These are phyloP conservation scores for Spinibarbus caldwelli DNA, from an alignment of 2,797 vertebrate species.

Conservation along the genomic window DNA sequence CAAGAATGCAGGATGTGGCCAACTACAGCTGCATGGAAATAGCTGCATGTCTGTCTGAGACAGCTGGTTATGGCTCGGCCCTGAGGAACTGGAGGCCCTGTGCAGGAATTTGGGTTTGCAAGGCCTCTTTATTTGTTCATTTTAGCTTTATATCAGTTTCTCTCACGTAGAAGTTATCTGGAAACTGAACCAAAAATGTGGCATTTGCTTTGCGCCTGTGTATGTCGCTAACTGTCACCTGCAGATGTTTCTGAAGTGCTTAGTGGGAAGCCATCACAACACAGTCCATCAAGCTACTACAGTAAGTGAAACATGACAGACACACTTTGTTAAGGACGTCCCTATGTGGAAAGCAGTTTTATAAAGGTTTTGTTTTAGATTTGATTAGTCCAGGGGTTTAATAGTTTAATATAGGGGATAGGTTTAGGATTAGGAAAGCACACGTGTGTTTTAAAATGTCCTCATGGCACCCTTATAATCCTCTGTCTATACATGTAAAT, in stretches of 20 bases:
- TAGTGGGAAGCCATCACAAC: background rate
- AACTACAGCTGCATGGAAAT: slow-evolving; percentile 56
- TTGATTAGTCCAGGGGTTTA: background rate
- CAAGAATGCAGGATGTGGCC: slow-evolving; percentile 63
- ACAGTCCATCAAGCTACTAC: background rate
- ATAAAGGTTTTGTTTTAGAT: background rate
- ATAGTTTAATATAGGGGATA: background rate
- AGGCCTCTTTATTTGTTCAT: slow-evolving; percentile 2
- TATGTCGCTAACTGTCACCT: background rate
- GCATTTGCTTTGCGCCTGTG: background rate
- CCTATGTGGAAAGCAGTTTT: slow-evolving; percentile 1
- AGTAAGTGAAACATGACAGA: background rate
- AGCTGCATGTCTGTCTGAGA: slow-evolving; percentile 20
- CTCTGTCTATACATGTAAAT: background rate
- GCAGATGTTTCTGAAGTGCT: background rate
- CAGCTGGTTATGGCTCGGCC: slow-evolving; percentile 15
- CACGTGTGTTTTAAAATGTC: background rate
- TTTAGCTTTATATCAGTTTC: background rate
- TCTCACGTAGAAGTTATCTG: background rate
- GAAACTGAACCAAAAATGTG: background rate
- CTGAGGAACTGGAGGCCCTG: slow-evolving; percentile 12
- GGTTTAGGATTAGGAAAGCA: slow-evolving; percentile 6
- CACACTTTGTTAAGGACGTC: background rate
- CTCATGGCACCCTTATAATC: slow-evolving; percentile 8
- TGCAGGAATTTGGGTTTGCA: slow-evolving; percentile 31